These are phyloP conservation scores for Lutra lutra DNA, from an alignment of 2,797 vertebrate genomes.

Conservation along the genomic window DNA sequence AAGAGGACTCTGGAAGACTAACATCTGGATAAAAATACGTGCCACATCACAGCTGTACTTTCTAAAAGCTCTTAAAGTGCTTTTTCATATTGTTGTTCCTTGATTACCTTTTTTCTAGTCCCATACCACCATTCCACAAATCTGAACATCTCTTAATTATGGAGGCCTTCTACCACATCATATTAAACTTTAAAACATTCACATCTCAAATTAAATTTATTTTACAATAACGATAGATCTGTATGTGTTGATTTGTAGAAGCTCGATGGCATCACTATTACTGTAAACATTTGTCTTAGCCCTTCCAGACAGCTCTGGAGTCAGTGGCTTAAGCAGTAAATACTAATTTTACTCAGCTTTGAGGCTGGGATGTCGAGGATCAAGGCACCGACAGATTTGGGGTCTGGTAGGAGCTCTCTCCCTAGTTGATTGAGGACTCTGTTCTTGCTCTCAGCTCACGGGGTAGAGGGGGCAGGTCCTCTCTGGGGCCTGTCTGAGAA, in stretches of 20 bases:
- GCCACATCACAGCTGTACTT: fast-evolving
- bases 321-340: neutral
- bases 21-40: neutral
- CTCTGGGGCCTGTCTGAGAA: neutral
- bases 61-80: neutral
- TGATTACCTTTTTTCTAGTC: neutral
- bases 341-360: neutral
- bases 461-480: too few relatives aligned
- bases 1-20: neutral
- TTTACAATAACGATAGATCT: neutral
- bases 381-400: neutral
- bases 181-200: neutral
- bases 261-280: neutral
- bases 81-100: neutral
- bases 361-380: neutral
- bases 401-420: neutral
- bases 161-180: neutral
- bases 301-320: neutral
- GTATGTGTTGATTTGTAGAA: neutral
- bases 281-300: neutral
- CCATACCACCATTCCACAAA: neutral
- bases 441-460: neutral
- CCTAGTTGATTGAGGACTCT: neutral
- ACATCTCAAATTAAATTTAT: neutral
- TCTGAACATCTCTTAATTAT: neutral